Evolutionary conservation across 2,113 vertebrate species (phyloP).

Genomic region (Chaenocephalus aceratus): DNA sequence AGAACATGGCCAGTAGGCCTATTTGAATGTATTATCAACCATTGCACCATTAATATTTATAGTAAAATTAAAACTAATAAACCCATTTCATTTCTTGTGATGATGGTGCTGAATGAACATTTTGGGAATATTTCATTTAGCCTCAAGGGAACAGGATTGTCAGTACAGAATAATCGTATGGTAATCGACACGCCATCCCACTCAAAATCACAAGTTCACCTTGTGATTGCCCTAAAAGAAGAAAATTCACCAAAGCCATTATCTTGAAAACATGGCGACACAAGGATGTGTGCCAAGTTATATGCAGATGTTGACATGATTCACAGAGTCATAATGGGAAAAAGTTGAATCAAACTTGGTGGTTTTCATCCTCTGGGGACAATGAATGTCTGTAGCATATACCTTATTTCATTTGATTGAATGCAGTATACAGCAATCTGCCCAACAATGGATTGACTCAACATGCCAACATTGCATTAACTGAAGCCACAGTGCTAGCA

Average conservation of each 20-base stretch:
- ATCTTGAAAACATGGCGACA: background rate
- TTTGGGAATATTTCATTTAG: background rate
- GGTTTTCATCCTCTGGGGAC: background rate
- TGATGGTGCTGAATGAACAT: background rate
- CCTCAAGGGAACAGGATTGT: background rate
- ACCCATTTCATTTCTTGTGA: constrained; percentile 1
- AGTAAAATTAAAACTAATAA: constrained; percentile 38
- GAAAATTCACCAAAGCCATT: background rate
- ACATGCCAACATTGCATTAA: background rate
- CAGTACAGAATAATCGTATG: background rate
- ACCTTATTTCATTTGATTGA: background rate
- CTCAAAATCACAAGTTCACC: background rate
- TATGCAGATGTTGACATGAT: background rate
- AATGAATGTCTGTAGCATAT: background rate
- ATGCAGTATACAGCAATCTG: background rate
- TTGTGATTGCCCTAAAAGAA: background rate
- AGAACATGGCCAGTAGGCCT: background rate
- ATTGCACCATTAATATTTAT: constrained; percentile 55
- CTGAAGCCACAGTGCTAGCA: background rate
- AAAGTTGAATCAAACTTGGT: background rate
- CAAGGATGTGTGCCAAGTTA: background rate
- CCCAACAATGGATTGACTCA: background rate
- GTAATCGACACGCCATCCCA: background rate
- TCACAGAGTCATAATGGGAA: background rate
- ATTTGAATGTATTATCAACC: constrained; percentile 28